Evolutionary conservation across 2,797 vertebrate genomes (phyloP), one percentile per base, ranked within the genome.

Genomic region (Hyperoplus immaculatus): DNA sequence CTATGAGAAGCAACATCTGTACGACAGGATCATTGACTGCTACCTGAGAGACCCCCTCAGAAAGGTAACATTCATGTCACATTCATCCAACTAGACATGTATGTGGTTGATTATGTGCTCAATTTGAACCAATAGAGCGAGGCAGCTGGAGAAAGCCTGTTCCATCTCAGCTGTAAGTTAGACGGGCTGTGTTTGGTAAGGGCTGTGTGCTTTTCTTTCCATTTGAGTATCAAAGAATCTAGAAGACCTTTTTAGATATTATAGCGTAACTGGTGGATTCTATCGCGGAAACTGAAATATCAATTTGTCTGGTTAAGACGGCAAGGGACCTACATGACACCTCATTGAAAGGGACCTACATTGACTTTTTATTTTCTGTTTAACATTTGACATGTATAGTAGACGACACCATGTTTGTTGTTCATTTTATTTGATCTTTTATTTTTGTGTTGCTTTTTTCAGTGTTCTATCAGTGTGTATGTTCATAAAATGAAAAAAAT

Each of bases 31-130:
- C 75, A 94, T 99, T 39, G 91, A 95, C 92, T 99, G 98, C 88
- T 99, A 98, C 93, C 91, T 99, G 83, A 96, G 91, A 76, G 98
- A 99, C 85, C 95, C 97, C 0, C 88, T 98, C 64, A 94, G 98
- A 90, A 97, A 97, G 96, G 98, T 98, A 92, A 81, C 8, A 8
- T 21, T 18, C 2, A 8, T 70, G 46, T 60, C 14, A 56, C 0
- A 53, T 60, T 59, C 3, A 54, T 73, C 8, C 18, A 29, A 51
- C 1, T 14, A 6, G 13, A 57, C 43, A 58, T 56, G 29, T 39
- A 21, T 66, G 13, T 53, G 18, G 1, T 46, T 51, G 36, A 60
- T 21, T 43, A 38, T 49, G 12, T 56, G 29, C 29, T 56, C 10
- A 11, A 36, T 39, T 21, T 62, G 29, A n/a, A 15, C 68, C 18